Evolutionary conservation across 2,797 vertebrate genomes (phyloP), one percentile per base, ranked within the genome.

Genomic region (Amblyopsis hoosieri): DNA sequence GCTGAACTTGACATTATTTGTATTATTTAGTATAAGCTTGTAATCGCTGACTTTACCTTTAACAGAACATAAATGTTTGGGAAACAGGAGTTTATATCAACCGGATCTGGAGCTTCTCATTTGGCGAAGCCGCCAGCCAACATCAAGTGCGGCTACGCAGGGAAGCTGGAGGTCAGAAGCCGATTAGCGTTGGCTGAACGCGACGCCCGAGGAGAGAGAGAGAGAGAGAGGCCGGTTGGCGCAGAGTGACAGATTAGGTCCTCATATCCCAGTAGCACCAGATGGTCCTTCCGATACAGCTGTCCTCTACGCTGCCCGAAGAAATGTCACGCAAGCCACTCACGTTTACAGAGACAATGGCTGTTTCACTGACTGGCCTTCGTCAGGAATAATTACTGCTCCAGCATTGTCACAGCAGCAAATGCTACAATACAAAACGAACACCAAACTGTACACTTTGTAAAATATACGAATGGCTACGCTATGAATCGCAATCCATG

Each of bases 101-200:
- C n/a, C 11, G n/a, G 3, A 48, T 12, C n/a, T 12, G n/a, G 2
- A n/a, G 46, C 5, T 48, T 48, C 3, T 48, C 46, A 48, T 48
- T 48, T 7, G 54, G 31, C 52, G 47, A 57, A 33, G 7, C n/a
- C 45, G 50, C 69, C 52, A 62, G 29, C 56, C 45, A 14, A 4
- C 13, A 1, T 48, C 54, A 17, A 54, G 53, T 48, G 47, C 54
- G 33, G 33, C 56, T 54, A 63, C 58, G 37, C 64, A 71, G 53
- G 60, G 52, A 64, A 37, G 48, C 58, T 61, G 54, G 60, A 29
- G 53, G 60, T 67, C 49, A 53, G 42, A 42, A 48, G 55, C 46
- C 76, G 69, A 74, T 82, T 80, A 73, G 67, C 64, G 68, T 54
- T 60, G 73, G 65, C 61, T 73, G 59, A 81, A 75, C 72, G 73